Evolutionary conservation across 1,140 invertebrate species (phyloP).

Genomic region (Choristoneura fumiferana): DNA sequence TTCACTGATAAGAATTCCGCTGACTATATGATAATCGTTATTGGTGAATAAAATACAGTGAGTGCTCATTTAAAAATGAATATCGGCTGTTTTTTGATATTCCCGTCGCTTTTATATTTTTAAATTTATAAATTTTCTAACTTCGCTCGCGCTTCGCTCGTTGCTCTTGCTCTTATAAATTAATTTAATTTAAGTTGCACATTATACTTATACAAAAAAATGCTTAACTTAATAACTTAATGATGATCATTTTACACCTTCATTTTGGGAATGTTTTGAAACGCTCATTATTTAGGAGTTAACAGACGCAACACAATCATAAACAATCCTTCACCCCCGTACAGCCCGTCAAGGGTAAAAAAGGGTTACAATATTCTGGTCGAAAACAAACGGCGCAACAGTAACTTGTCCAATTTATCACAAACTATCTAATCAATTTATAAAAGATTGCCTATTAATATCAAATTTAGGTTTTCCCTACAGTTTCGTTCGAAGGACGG

Average conservation of each 20-base stretch:
- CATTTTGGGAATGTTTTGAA: no score
- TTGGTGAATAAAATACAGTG: background rate
- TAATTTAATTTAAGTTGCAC: no score
- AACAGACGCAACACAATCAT: slow-evolving; percentile 5
- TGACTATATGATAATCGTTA: background rate
- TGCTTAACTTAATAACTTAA: no score
- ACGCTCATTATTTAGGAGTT: slow-evolving; percentile 2
- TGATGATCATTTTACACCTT: no score
- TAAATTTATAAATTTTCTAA: no score
- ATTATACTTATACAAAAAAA: no score
- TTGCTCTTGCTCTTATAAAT: no score
- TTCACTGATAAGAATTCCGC: slow-evolving; percentile 32
- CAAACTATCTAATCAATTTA: slow-evolving; percentile 73
- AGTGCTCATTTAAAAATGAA: background rate
- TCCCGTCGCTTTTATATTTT: no score
- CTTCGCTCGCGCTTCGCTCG: no score
- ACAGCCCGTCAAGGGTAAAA: slow-evolving; percentile 12
- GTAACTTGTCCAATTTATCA: slow-evolving; percentile 56
- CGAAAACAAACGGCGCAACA: slow-evolving; percentile 23
- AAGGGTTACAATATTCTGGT: slow-evolving; percentile 18
- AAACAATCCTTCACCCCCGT: background rate
- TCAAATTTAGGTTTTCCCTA: slow-evolving; percentile 71
- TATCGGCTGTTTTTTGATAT: no score
- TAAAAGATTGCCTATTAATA: slow-evolving; percentile 67
- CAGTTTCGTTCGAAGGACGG: slow-evolving; percentile 62